Conservation (phyloP, 1,140 invertebrate genomes). For the Polypedilum pembai region DNA sequence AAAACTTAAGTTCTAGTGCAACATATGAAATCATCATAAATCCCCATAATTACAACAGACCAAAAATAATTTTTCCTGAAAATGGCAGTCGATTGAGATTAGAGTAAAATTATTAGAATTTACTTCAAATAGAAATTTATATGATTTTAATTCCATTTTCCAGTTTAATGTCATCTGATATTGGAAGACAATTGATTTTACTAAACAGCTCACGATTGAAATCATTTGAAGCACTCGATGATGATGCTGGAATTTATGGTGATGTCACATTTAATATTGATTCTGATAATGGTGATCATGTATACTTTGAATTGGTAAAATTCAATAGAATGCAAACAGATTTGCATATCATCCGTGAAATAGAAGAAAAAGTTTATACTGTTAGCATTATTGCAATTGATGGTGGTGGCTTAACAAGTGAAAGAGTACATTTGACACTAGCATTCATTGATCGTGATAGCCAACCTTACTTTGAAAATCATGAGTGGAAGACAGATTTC, state of each 20-base stretch:
- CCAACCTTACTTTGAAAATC: conserved; percentile 39
- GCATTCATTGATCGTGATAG: conserved; percentile 45
- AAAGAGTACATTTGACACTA: conserved; percentile 31
- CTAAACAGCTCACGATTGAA: conserved; percentile 33
- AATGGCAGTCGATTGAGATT: conserved; percentile 39
- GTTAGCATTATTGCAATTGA: conserved; percentile 31
- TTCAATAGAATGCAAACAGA: conserved; percentile 28
- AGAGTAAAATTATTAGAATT: conserved; percentile 32
- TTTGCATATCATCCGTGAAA: conserved; percentile 25
- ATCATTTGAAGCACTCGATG: conserved; percentile 31
- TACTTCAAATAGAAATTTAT: conserved; percentile 22
- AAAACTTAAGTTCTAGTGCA: conserved; percentile 39
- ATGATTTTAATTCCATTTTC: background rate
- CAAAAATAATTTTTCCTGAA: conserved; percentile 43
- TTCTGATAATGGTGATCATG: conserved; percentile 26
- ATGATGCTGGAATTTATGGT: conserved; percentile 32
- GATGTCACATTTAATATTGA: conserved; percentile 31
- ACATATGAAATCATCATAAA: conserved; percentile 43
- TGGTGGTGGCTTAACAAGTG: conserved; percentile 30
- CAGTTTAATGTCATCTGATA: conserved; percentile 33
- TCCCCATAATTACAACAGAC: conserved; percentile 47
- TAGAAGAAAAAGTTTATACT: conserved; percentile 28
- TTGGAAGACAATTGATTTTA: conserved; percentile 33
- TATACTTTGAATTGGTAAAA: conserved; percentile 32
- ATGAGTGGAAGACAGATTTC: conserved; percentile 33